These are phyloP conservation scores for Acinonyx jubatus DNA, from an alignment of 2,113 vertebrate genomes.

Conservation along the genomic window DNA sequence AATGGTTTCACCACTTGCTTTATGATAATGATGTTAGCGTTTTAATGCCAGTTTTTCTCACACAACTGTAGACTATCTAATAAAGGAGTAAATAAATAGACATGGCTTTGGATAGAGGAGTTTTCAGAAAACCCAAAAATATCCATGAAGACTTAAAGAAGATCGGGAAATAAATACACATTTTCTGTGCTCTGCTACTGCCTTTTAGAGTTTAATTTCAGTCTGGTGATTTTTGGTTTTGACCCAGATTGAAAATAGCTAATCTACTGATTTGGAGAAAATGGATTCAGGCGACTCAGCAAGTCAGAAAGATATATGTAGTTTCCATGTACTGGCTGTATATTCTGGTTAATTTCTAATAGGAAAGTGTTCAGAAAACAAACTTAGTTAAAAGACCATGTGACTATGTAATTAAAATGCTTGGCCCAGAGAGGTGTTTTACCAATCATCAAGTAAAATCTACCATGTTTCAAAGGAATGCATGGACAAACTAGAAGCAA, in stretches of 20 bases:
- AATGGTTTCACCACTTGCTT: conserved; percentile 43
- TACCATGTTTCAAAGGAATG: neutral
- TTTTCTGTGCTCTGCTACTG: neutral
- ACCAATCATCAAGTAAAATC: neutral
- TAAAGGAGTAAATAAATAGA: neutral
- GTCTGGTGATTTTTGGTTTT: neutral
- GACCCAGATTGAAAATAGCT: neutral
- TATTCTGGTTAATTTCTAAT: neutral
- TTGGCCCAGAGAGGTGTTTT: neutral
- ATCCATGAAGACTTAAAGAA: neutral
- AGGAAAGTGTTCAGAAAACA: neutral
- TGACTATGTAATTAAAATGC: neutral
- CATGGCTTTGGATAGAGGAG: neutral
- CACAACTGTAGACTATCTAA: neutral
- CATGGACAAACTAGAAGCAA: neutral
- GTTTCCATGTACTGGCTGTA: neutral
- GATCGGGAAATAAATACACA: neutral
- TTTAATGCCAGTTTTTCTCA: conserved; percentile 52
- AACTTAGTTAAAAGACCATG: neutral
- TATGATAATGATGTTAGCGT: neutral
- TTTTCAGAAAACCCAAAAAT: neutral
- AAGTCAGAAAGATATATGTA: neutral
- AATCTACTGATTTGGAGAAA: neutral
- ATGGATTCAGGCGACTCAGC: neutral
- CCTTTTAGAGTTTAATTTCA: neutral